Conservation (phyloP, 2,797 vertebrate genomes). For the Enteromius mattozi region DNA sequence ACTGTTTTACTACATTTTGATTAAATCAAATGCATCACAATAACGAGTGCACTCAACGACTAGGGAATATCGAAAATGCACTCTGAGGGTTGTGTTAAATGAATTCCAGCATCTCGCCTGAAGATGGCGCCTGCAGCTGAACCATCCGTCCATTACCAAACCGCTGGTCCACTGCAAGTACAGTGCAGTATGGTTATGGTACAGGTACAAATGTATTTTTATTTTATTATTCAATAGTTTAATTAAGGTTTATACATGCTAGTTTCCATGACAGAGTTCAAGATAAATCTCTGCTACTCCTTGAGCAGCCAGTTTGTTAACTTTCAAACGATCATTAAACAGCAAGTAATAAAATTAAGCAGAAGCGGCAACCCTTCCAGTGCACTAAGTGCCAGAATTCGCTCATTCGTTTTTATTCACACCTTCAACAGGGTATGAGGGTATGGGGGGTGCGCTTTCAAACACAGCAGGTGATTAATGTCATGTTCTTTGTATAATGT, state of each 20-base stretch:
- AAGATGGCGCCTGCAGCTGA: slow-evolving; percentile 1
- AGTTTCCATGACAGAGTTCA: not conserved
- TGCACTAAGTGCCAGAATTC: not conserved
- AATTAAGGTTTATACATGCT: not conserved
- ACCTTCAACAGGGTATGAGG: not conserved
- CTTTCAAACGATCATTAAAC: not conserved
- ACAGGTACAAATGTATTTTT: not conserved
- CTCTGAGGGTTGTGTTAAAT: not conserved
- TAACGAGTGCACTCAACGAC: too few species aligned
- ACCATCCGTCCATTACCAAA: not conserved
- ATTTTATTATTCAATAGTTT: not conserved
- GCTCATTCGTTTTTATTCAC: not conserved
- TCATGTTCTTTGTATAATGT: not conserved
- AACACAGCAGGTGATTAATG: not conserved
- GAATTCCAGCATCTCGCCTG: not conserved
- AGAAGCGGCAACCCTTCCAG: not conserved
- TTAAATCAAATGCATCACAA: not conserved
- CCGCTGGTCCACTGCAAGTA: not conserved
- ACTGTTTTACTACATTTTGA: not conserved
- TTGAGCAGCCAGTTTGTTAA: not conserved
- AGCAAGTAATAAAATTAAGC: not conserved
- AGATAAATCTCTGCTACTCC: not conserved
- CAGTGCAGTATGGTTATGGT: not conserved
- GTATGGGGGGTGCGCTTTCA: not conserved
- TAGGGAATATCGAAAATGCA: too few species aligned